Evolutionary conservation across 2,797 vertebrate species (phyloP).

Genomic region (Phylloscopus collybita): DNA sequence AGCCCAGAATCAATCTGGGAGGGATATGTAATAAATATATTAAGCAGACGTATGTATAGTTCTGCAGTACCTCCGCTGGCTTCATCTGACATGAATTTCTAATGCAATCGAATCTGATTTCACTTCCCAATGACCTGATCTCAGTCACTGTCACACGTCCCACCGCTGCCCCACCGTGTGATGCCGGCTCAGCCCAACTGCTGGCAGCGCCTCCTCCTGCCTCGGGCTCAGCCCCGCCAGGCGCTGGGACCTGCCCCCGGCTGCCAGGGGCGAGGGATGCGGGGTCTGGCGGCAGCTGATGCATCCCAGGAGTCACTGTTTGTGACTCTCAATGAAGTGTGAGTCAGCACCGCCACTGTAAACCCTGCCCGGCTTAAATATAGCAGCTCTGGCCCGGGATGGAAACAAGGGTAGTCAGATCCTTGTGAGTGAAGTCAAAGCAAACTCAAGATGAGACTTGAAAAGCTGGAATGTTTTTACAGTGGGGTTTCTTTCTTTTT

Average conservation of each 20-base stretch:
- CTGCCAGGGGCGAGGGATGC: fast-evolving
- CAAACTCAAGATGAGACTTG: not conserved
- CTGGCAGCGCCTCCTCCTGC: not conserved
- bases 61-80: not conserved
- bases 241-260: not conserved
- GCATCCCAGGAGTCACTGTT: not conserved
- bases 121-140: not conserved
- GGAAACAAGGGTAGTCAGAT: not conserved
- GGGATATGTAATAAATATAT: constrained; percentile 25
- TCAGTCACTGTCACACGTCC: not conserved
- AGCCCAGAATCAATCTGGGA: constrained; percentile 1
- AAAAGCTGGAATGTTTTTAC: not conserved
- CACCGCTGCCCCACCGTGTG: not conserved
- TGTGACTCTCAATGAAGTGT: constrained; percentile 29
- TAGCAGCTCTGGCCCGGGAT: not conserved
- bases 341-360: not conserved
- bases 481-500: not conserved
- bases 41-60: not conserved
- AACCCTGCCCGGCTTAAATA: constrained; percentile 9
- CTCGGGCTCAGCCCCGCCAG: not conserved
- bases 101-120: constrained; percentile 50
- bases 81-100: constrained; percentile 46
- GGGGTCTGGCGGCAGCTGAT: not conserved
- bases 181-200: not conserved
- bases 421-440: not conserved